Conservation (phyloP, 2,113 vertebrate species). For the Hirundichthys speculiger region DNA sequence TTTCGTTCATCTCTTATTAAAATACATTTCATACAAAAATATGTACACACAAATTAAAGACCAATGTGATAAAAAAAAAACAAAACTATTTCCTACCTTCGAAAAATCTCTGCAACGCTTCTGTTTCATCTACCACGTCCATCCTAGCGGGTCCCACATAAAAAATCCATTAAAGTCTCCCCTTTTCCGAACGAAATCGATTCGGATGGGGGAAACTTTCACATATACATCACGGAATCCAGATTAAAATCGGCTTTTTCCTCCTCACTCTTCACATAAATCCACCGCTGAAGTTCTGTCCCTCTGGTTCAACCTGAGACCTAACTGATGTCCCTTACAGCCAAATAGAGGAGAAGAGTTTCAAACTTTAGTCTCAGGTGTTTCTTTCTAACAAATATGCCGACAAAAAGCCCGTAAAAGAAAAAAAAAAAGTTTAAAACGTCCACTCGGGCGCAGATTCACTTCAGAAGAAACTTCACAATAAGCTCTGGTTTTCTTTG, state of each 20-base stretch:
- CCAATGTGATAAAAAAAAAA: neutral
- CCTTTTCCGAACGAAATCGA: conserved; percentile 66
- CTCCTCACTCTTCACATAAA: conserved; percentile 22
- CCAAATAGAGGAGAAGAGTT: no score
- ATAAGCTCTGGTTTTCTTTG: conserved; percentile 6
- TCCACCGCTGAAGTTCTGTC: conserved; percentile 27
- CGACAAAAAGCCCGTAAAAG: neutral
- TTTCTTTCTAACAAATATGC: conserved; percentile 4
- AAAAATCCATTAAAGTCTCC: conserved; percentile 83
- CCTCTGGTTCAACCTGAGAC: conserved; percentile 19
- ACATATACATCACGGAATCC: conserved; percentile 67
- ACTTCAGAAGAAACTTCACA: conserved; percentile 16
- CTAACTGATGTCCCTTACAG: neutral
- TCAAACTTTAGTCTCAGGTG: conserved; percentile 1
- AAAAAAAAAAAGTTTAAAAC: neutral
- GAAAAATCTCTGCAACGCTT: conserved; percentile 97
- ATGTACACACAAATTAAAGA: neutral
- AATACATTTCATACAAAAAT: no score
- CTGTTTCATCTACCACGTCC: conserved; percentile 99
- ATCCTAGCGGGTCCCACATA: conserved; percentile 85
- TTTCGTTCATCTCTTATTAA: no score
- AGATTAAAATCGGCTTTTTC: conserved; percentile 5
- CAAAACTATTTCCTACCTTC: conserved; percentile 86
- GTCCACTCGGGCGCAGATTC: conserved; percentile 32
- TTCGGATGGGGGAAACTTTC: conserved; percentile 75